A percentile compares a stretch with the other conserved stretches of the same genome.
Evolutionary conservation across 2,888 invertebrate species (phyloP).

Genomic region (Erebia epiphron): DNA sequence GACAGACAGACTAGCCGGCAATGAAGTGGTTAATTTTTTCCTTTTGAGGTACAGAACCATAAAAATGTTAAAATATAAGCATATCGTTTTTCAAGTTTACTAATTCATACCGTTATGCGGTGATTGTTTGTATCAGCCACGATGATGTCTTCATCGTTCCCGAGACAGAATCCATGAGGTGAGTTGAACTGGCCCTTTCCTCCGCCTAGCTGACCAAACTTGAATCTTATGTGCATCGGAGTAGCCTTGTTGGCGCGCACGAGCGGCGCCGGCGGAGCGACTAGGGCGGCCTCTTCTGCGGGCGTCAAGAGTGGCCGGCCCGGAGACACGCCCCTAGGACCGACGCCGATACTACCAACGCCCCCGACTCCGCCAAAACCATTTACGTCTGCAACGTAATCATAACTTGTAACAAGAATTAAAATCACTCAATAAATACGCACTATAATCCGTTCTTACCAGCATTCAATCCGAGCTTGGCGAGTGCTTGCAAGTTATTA

Average conservation of each 20-base stretch:
- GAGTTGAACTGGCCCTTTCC: slow-evolving; percentile 98
- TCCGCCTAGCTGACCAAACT: slow-evolving; percentile 96
- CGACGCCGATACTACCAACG: slow-evolving; percentile 75
- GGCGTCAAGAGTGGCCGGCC: slow-evolving; percentile 71
- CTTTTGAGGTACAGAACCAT: too few species aligned
- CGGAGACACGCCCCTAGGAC: slow-evolving; percentile 80
- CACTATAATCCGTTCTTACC: slow-evolving; percentile 68
- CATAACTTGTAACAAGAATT: too few species aligned
- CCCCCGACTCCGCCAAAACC: slow-evolving; percentile 72
- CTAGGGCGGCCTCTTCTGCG: slow-evolving; percentile 72
- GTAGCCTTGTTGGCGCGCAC: slow-evolving; percentile 88
- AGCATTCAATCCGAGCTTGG: slow-evolving; percentile 90
- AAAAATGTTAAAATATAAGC: too few species aligned
- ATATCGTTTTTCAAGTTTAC: too few species aligned
- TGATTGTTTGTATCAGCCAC: slow-evolving; percentile 99
- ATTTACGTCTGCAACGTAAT: slow-evolving; percentile 67
- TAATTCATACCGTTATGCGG: slow-evolving; percentile 89
- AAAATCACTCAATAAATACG: too few species aligned
- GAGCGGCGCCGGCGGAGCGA: slow-evolving; percentile 78
- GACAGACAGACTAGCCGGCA: too few species aligned
- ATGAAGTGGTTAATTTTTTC: too few species aligned
- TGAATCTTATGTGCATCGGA: slow-evolving; percentile 94
- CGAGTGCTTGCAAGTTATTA: slow-evolving; percentile 94
- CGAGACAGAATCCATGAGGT: slow-evolving; percentile 98
- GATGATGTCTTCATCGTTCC: slow-evolving; percentile 97